phyloP scores from a whole-genome alignment of 2,797 vertebrate species.

The Tiaroga cobitis region DNA sequence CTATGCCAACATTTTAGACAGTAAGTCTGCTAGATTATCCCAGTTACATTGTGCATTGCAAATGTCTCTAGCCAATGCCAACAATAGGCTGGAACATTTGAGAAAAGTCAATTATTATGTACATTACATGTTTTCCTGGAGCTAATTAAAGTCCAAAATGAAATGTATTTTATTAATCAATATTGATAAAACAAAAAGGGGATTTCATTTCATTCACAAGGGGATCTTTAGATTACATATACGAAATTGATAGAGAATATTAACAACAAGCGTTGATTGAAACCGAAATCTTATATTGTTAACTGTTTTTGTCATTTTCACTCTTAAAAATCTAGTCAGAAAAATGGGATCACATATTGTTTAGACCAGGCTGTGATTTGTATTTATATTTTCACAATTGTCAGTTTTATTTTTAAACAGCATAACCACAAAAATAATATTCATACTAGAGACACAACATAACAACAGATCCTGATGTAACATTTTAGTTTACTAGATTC shows the following conservation, averaged over 20 bases:
- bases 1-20: not conserved
- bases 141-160: not conserved
- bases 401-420: not conserved
- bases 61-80: not conserved
- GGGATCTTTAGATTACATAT: not conserved
- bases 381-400: not conserved
- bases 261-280: not conserved
- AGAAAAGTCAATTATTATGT: conserved; percentile 5
- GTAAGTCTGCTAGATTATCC: not conserved
- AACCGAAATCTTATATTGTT: not conserved
- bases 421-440: not conserved
- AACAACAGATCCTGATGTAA: not conserved
- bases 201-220: not conserved
- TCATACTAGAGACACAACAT: not conserved
- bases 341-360: not conserved
- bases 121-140: not conserved
- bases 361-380: not conserved
- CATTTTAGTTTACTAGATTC: not conserved
- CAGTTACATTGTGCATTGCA: not conserved
- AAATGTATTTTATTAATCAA: not conserved
- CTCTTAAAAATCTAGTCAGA: not conserved
- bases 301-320: not conserved
- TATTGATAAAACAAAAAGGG: not conserved
- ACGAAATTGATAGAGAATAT: not conserved
- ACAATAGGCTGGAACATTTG: not conserved